Percentiles rank a stretch among this genome's conserved stretches.
Conservation (phyloP, 2,888 invertebrate genomes). For the Sycophila texana region DNA sequence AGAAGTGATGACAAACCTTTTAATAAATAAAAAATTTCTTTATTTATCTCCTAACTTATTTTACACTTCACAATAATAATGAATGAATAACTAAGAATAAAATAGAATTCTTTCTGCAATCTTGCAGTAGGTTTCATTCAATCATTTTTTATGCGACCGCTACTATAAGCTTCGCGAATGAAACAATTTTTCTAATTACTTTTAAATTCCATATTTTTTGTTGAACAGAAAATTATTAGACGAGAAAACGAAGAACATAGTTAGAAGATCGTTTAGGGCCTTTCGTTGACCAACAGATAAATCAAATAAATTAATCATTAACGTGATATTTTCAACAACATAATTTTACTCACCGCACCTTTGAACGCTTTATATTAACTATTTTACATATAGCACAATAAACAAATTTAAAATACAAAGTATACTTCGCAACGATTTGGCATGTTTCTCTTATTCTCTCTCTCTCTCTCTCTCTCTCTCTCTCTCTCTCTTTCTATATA, state of each 20-base stretch:
- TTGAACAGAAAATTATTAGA: constrained; percentile 28
- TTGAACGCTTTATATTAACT: constrained; percentile 53
- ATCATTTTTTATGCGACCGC: constrained; percentile 26
- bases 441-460: constrained; percentile 49
- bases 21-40: constrained; percentile 58
- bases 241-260: constrained; percentile 31
- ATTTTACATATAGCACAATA: constrained; percentile 51
- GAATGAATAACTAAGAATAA: constrained; percentile 48
- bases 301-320: constrained; percentile 53
- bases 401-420: constrained; percentile 57
- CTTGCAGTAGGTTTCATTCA: constrained; percentile 40
- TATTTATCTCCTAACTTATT: constrained; percentile 54
- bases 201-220: constrained; percentile 23
- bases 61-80: constrained; percentile 52
- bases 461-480: too few relatives aligned
- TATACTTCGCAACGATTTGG: constrained; percentile 57
- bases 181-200: constrained; percentile 32
- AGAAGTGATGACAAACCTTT: neutral
- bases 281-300: constrained; percentile 20
- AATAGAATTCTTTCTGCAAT: constrained; percentile 48
- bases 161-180: constrained; percentile 18
- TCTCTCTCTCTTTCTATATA: too few relatives aligned
- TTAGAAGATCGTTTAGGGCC: constrained; percentile 30
- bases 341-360: constrained; percentile 52
- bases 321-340: constrained; percentile 48